Evolutionary conservation across 2,113 vertebrate genomes (phyloP).

Genomic region (Labeo catla): DNA sequence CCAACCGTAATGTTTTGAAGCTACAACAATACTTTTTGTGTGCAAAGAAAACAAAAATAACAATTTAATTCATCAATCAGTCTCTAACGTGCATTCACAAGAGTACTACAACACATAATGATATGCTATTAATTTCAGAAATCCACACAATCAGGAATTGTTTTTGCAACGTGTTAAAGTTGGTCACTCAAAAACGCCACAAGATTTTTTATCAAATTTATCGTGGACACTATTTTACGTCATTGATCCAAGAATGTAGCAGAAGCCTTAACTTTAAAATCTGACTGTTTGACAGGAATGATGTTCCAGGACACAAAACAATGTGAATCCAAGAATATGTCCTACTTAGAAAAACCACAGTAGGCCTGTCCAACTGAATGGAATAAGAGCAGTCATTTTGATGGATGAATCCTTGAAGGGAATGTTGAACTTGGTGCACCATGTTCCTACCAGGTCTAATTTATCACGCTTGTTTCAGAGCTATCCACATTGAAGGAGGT

Average conservation of each 20-base stretch:
- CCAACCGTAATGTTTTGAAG: too few species aligned
- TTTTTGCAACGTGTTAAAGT: too few species aligned
- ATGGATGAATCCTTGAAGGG: conserved; percentile 51
- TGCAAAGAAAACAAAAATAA: too few species aligned
- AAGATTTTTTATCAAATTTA: background rate
- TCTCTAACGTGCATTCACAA: too few species aligned
- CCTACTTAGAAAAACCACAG: background rate
- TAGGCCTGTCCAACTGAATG: conserved; percentile 47
- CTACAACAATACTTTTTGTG: too few species aligned
- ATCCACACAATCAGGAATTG: too few species aligned
- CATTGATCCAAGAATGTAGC: background rate
- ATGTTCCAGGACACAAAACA: conserved; percentile 9
- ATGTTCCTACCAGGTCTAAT: conserved; percentile 30
- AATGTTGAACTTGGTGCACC: conserved; percentile 47
- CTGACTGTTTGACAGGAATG: background rate
- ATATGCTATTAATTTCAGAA: too few species aligned
- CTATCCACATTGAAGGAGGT: conserved; percentile 52
- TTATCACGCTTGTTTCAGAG: conserved; percentile 10
- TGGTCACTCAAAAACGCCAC: too few species aligned
- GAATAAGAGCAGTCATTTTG: conserved; percentile 48
- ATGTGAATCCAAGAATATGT: conserved; percentile 3
- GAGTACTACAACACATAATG: too few species aligned
- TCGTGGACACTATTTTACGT: background rate
- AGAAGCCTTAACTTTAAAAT: background rate
- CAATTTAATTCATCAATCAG: too few species aligned